A percentile compares a stretch with the other conserved stretches of the same genome.
Conservation (phyloP, 2,888 invertebrate genomes). For the Troglohyphantes excavatus region DNA sequence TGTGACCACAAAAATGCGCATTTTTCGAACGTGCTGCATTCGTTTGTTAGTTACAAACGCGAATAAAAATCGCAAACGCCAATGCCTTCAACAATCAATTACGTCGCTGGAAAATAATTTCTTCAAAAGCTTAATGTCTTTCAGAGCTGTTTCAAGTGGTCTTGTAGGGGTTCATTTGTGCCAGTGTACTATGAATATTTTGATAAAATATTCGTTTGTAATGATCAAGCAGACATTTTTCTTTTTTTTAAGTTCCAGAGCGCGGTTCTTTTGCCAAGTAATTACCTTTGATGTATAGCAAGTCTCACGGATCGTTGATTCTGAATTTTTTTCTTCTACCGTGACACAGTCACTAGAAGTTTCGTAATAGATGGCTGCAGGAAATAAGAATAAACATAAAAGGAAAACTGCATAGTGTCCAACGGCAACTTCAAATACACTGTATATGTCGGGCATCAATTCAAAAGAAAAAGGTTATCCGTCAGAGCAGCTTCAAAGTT, state of each 20-base stretch:
- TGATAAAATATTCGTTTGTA: slow-evolving; percentile 28
- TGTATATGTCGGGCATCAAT: no score
- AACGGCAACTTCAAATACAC: background rate
- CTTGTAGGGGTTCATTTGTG: slow-evolving; percentile 7
- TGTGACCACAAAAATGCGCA: background rate
- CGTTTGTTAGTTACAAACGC: no score
- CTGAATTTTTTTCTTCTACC: background rate
- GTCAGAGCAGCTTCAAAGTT: no score
- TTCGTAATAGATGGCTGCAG: slow-evolving; percentile 12
- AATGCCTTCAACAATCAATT: slow-evolving; percentile 28
- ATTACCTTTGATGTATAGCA: slow-evolving; percentile 59
- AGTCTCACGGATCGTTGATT: slow-evolving; percentile 51
- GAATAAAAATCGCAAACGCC: background rate
- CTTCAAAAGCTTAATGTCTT: slow-evolving; percentile 32
- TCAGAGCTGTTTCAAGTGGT: slow-evolving; percentile 24
- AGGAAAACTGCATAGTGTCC: background rate
- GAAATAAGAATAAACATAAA: slow-evolving; percentile 24
- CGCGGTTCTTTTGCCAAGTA: slow-evolving; percentile 33
- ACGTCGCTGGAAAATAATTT: background rate
- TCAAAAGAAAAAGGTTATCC: no score
- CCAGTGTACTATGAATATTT: background rate
- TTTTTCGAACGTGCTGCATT: background rate
- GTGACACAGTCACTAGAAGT: background rate
- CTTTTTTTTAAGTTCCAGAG: background rate
- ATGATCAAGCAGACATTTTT: background rate